Evolutionary conservation across 2,113 vertebrate species (phyloP), one percentile per base, ranked within the genome.

Genomic region (Protomyctophum bolini): DNA sequence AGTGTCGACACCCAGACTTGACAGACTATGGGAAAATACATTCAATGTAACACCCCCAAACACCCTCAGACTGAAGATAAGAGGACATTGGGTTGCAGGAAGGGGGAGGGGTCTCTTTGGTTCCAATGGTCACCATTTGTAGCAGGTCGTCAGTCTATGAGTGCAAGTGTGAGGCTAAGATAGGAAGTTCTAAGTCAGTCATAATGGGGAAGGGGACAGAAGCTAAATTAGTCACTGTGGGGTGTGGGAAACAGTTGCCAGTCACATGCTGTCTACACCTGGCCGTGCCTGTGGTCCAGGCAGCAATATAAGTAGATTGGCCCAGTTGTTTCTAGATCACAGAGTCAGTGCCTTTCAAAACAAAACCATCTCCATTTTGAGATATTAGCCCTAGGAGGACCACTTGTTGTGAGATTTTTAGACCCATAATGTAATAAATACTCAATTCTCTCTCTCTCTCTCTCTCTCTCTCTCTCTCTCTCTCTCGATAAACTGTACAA

Each of bases 201-300:
- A n/a, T 66, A 77, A 83, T 71, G 79, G 77, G 77, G 75, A 41
- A 12, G 49, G 79, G 87, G 86, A 72, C 77, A 81, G 2, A 46
- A 52, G 78, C 86, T 85, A 82, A 90, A 88, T 88, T 73, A 50
- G 82, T 70, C 62, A 9, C 68, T 62, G 58, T 68, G 63, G 77
- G 79, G 88, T 91, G 89, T 85, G 87, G 82, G 89, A 89, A 91
- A 91, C 88, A 92, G 87, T 91, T 91, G 89, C 77, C 85, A 88
- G 91, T 89, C 89, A 80, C 81, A 76, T 88, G 85, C 76, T 87
- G 85, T 89, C 87, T 80, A 77, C 80, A 90, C 77, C 83, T 87
- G 83, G 78, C 84, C 61, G 59, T 55, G 54, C 55, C 67, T 63
- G 59, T 58, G 72, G 21, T 41, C 41, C 6, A 50, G 57, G 10